Evolutionary conservation across 1,140 invertebrate species (phyloP).

Genomic region (Hylyphantes graminicola): DNA sequence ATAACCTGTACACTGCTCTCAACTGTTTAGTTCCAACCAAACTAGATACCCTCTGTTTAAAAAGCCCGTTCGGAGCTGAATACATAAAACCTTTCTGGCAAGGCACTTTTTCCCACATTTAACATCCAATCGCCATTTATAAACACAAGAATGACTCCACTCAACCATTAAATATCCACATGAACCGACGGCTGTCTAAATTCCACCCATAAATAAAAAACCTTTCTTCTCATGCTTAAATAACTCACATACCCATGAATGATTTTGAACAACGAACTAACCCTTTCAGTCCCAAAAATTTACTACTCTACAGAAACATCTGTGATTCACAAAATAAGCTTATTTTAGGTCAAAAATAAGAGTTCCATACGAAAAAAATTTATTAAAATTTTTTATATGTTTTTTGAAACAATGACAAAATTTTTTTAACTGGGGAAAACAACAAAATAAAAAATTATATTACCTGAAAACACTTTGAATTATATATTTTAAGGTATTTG

Average conservation of each 20-base stretch:
- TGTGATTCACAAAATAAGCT: no score
- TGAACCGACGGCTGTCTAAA: constrained; percentile 1
- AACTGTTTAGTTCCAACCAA: constrained; percentile 17
- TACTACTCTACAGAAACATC: no score
- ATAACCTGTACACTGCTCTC: constrained; percentile 27
- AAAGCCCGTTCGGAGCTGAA: constrained; percentile 39
- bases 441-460: no score
- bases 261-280: constrained; percentile 33
- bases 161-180: constrained; percentile 19
- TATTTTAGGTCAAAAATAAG: no score
- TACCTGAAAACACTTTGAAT: no score
- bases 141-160: constrained; percentile 43
- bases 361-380: no score
- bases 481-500: no score
- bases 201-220: constrained; percentile 18
- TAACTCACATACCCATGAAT: constrained; percentile 16
- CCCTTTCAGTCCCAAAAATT: no score
- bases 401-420: no score
- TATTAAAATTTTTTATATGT: no score
- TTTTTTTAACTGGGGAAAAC: no score
- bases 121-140: constrained; percentile 26
- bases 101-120: constrained; percentile 30
- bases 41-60: constrained; percentile 15
- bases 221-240: constrained; percentile 24
- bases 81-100: constrained; percentile 49